Evolutionary conservation across 2,888 invertebrate genomes (phyloP), one percentile per base, ranked within the genome.

Genomic region (Germaria angustata): DNA sequence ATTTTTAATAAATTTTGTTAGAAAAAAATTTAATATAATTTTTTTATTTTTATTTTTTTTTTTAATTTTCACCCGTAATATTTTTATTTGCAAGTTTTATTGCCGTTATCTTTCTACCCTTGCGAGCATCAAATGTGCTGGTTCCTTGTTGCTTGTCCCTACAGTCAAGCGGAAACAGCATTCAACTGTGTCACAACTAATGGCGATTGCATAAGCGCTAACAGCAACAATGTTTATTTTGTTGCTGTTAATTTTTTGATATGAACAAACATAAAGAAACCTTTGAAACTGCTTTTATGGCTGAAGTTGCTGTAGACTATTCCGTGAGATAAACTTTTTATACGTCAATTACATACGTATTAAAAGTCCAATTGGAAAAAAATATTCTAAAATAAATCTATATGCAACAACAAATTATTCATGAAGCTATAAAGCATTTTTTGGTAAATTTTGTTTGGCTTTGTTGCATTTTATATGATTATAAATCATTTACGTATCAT

Each of bases 161-260:
- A 15, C 49, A 49, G 32, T 41, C 32, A 11, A 66, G 49, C 73
- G 73, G 73, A 73, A 80, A 68, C 59, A 41, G 66, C 36, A 15
- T 80, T 80, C 53, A 72, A 80, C 73, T 49, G 72, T 59, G 41
- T 34, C 57, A 66, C 51, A 51, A 80, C 61, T 59, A 53, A 61
- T 68, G 65, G 65, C 55, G 66, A 77, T 69, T 77, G 59, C 49
- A 68, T 68, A 51, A 77, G 65, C 32, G 28, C 2, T 55, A 46
- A 20, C 34, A 57, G 59, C 49, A 65, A 55, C 17, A 34, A 61
- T 41, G 24, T 53, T 51, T 13, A 53, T 44, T 1, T 41, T 41
- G 39, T 77, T 68, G 51, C 44, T 59, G 34, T 51, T 17, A 13
- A n/a, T 59, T 36, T 36, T 24, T 36, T n/a, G n/a, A 13, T 55